Percentiles rank a stretch among this genome's conserved stretches.
These are phyloP conservation scores for Carcina quercana DNA, from an alignment of 2,888 invertebrate genomes.

Conservation along the genomic window DNA sequence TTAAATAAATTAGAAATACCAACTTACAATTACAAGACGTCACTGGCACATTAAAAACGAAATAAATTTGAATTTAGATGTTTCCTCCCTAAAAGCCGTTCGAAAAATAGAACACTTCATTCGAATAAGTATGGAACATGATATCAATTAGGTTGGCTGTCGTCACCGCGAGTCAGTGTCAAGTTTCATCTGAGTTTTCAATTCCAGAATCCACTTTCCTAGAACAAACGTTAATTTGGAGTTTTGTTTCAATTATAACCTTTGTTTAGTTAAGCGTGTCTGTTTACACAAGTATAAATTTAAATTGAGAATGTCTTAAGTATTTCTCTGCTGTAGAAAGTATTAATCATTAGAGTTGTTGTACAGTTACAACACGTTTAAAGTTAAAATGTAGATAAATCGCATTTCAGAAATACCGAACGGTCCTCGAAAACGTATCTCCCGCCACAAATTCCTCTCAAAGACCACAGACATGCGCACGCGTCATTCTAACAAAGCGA, in stretches of 20 bases:
- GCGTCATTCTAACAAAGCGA: conserved; percentile 18
- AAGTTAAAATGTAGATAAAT: conserved; percentile 1
- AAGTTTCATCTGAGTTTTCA: conserved; percentile 39
- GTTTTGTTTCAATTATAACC: too few species aligned
- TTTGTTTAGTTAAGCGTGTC: too few species aligned
- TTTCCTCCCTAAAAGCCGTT: too few species aligned
- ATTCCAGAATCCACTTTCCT: conserved; percentile 22
- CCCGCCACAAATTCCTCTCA: conserved; percentile 15
- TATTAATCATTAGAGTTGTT: too few species aligned
- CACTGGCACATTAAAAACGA: too few species aligned
- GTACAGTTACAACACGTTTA: too few species aligned
- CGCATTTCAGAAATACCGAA: conserved; percentile 8
- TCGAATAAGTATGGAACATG: conserved; percentile 41
- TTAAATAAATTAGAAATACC: too few species aligned
- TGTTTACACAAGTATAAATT: too few species aligned
- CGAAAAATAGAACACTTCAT: conserved; percentile 41
- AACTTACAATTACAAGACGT: too few species aligned
- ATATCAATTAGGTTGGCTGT: conserved; percentile 65
- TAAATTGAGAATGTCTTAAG: too few species aligned
- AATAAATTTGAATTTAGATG: too few species aligned
- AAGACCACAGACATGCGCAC: conserved; percentile 26
- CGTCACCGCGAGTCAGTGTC: conserved; percentile 35
- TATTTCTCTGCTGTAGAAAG: too few species aligned
- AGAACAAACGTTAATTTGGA: neutral
- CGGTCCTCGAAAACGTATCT: conserved; percentile 10